Evolutionary conservation across 2,797 vertebrate genomes (phyloP), one percentile per base, ranked within the genome.

Genomic region (Ptychadena robeensis): DNA sequence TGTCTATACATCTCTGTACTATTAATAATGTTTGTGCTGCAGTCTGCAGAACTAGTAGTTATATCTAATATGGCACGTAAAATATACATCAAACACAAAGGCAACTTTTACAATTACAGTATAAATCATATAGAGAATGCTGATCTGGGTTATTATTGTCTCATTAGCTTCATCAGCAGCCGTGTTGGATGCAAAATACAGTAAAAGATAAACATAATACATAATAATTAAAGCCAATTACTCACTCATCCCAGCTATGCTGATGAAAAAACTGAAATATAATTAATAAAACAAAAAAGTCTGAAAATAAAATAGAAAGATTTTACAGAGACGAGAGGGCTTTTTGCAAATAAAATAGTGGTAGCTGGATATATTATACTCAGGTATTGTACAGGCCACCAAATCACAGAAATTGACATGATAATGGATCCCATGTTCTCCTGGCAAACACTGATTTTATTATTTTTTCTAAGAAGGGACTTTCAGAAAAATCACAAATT

Each of bases 221-320:
- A 66, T 77, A 66, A 34, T 66, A 66, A 77, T 61, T 77, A 77
- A 48, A 66, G 14, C 28, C 28, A 37, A 77, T 3, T 14, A 76
- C 35, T 37, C 34, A 75, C n/a, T 64, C 27, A 64, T 40, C 7
- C 40, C 40, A 76, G 18, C 15, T 40, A 76, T 28, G 65, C 12
- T 14, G 7, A 66, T 61, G 53, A 18, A 28, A 8, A 61, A 18
- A 48, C 2, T 11, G 27, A 35, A 76, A 31, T 65, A 28, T 30
- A 65, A 10, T 14, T 9, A 48, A 18, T 40, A 31, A 40, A 30
- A 76, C 32, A n/a, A 44, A 32, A 75, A 40, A 35, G 27, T 30
- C 15, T 73, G 18, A 48, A 32, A 34, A 1, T 0, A 15, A 44
- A 18, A 18, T n/a, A n/a, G n/a, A n/a, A n/a, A n/a, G n/a, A n/a